A percentile compares a stretch with the other conserved stretches of the same genome.
Evolutionary conservation across 2,888 invertebrate genomes (phyloP).

Genomic region (Hyppa rectilinea): DNA sequence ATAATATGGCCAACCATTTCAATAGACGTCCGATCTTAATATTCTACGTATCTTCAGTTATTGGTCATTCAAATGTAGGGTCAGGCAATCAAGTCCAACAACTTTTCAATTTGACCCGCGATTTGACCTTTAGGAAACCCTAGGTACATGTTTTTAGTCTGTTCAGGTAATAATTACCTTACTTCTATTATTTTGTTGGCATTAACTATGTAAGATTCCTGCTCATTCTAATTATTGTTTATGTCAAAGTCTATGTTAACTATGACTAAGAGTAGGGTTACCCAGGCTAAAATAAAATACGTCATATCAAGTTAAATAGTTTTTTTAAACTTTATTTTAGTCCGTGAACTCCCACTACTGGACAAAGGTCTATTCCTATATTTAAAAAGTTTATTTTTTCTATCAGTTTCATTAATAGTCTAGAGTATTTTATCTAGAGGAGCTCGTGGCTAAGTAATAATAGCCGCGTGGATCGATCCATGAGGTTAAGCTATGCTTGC

Average conservation of each 20-base stretch:
- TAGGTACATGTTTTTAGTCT: neutral
- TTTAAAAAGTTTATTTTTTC: neutral
- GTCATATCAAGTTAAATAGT: neutral
- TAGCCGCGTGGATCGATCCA: too few relatives aligned
- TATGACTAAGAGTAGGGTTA: neutral
- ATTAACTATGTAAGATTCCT: neutral
- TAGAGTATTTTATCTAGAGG: too few relatives aligned
- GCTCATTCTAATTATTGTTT: neutral
- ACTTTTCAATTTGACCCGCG: conserved; percentile 39
- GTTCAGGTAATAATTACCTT: neutral
- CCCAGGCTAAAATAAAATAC: neutral
- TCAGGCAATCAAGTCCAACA: conserved; percentile 46
- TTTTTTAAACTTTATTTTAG: neutral
- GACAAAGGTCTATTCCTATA: neutral
- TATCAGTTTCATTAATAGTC: neutral
- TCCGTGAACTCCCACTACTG: neutral
- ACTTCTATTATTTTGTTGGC: neutral
- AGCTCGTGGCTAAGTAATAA: too few relatives aligned
- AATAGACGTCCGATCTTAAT: conserved; percentile 29
- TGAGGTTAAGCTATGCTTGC: too few relatives aligned
- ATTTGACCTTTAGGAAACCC: conserved; percentile 27
- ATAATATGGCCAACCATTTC: conserved; percentile 23
- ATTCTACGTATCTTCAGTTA: conserved; percentile 38
- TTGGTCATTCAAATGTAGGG: conserved; percentile 45
- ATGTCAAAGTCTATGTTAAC: too few relatives aligned